A percentile compares a stretch with the other conserved stretches of the same genome.
phyloP scores from a whole-genome alignment of 2,113 vertebrate species.

The Halcyon malimbica region DNA sequence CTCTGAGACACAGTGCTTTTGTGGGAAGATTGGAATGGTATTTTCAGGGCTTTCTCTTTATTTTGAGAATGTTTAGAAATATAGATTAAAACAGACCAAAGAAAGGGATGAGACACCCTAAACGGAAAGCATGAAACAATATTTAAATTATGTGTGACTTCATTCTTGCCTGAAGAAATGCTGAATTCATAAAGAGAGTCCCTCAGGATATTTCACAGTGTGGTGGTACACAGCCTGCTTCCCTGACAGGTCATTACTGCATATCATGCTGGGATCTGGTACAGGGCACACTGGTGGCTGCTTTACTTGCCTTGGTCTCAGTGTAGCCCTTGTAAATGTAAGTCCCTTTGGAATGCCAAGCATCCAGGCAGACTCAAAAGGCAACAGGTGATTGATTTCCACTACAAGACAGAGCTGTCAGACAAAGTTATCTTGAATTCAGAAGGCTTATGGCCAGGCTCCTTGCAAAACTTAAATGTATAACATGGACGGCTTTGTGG shows the following conservation, averaged over 20 bases:
- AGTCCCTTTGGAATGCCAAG: constrained; percentile 52
- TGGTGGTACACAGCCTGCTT: constrained; percentile 68
- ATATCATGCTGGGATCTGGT: constrained; percentile 74
- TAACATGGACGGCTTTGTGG: not conserved
- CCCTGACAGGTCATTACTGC: constrained; percentile 88
- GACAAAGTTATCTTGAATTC: constrained; percentile 15
- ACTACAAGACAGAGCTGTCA: not conserved
- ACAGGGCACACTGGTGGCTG: not conserved
- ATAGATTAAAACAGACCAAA: constrained; percentile 17
- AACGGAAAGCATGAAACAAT: constrained; percentile 60
- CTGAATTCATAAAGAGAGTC: constrained; percentile 81
- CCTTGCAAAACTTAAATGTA: not conserved
- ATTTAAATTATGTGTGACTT: constrained; percentile 77
- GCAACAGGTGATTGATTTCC: constrained; percentile 40
- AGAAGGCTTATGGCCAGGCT: not conserved
- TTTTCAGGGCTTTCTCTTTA: constrained; percentile 32
- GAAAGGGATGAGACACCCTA: constrained; percentile 1
- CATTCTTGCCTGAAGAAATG: constrained; percentile 68
- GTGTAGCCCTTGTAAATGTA: constrained; percentile 9
- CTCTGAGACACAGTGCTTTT: constrained; percentile 15
- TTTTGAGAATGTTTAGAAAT: constrained; percentile 45
- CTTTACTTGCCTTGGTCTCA: not conserved
- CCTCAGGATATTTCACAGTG: constrained; percentile 81
- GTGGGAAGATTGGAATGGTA: not conserved
- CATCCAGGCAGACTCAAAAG: constrained; percentile 28